Evolutionary conservation across 2,797 vertebrate species (phyloP), one percentile per base, ranked within the genome.

Genomic region (Brotula barbata): DNA sequence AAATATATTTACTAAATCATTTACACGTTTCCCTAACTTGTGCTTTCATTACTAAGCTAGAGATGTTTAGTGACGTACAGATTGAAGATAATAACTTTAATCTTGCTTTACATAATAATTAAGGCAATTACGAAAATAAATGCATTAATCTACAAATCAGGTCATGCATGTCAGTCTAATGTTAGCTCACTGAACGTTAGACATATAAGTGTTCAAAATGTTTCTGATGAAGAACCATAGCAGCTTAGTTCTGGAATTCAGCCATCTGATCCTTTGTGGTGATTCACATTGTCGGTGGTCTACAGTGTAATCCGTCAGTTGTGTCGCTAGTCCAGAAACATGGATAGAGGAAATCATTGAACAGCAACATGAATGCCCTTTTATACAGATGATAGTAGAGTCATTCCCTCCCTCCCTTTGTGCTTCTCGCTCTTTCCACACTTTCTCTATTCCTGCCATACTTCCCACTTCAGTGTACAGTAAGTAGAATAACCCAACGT

Each of bases 41-140:
- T 33, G 23, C 36, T 41, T 39, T 53, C 20, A 60, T 54, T 37
- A 2, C 31, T 73, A 60, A 53, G 60, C 63, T 80, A 77, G 2
- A 68, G 20, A 64, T 41, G 62, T 69, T 66, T 53, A 72, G 34
- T 59, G 70, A 57, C 47, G 3, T 49, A 79, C 47, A 76, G 58
- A 66, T 39, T 76, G 31, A 75, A 71, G 46, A 64, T 55, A 37
- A 58, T 58, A 70, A 52, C 64, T 57, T 17, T 22, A 28, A 75
- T 73, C 45, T 75, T 48, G 37, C 17, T 79, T 64, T 51, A 13
- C 40, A 47, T 65, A 70, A 51, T 75, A 73, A 85, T 85, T 78
- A 14, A 62, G 10, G 51, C 31, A 57, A 64, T 71, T 28, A 28
- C n/a, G 1, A 53, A 58, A 71, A 56, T 41, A 67, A 71, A 73